Evolutionary conservation across 2,888 invertebrate species (phyloP).

Genomic region (Ceraclea dissimilis): DNA sequence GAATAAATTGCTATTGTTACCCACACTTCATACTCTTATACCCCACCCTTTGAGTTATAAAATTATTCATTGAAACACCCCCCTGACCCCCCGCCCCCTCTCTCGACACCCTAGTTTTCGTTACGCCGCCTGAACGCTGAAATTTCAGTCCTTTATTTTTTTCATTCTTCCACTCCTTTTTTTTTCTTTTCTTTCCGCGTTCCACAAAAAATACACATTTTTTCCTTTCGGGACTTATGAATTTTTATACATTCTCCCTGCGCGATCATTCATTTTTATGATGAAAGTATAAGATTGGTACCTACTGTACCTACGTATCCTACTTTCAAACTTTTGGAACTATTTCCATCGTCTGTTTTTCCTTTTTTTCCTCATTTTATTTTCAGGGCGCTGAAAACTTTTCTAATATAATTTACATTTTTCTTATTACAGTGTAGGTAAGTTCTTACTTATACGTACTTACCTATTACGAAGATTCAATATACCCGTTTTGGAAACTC

Average conservation of each 20-base stretch:
- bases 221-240: too few relatives aligned
- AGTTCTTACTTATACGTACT: neutral
- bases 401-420: neutral
- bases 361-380: neutral
- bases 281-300: too few relatives aligned
- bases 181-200: neutral
- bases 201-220: too few relatives aligned
- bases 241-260: too few relatives aligned
- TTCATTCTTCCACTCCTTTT: neutral
- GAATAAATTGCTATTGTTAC: conserved; percentile 5
- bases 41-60: conserved; percentile 4
- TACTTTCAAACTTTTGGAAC: too few relatives aligned
- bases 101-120: too few relatives aligned
- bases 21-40: neutral
- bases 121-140: too few relatives aligned
- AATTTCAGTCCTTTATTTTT: conserved; percentile 6
- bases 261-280: too few relatives aligned
- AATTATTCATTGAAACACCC: conserved; percentile 7
- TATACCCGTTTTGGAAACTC: too few relatives aligned
- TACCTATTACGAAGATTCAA: too few relatives aligned
- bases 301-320: too few relatives aligned
- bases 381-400: neutral
- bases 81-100: neutral
- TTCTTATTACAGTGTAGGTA: neutral
- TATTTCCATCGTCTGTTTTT: too few relatives aligned